phyloP scores from a whole-genome alignment of 2,113 vertebrate genomes.

The Baryphthengus martii region DNA sequence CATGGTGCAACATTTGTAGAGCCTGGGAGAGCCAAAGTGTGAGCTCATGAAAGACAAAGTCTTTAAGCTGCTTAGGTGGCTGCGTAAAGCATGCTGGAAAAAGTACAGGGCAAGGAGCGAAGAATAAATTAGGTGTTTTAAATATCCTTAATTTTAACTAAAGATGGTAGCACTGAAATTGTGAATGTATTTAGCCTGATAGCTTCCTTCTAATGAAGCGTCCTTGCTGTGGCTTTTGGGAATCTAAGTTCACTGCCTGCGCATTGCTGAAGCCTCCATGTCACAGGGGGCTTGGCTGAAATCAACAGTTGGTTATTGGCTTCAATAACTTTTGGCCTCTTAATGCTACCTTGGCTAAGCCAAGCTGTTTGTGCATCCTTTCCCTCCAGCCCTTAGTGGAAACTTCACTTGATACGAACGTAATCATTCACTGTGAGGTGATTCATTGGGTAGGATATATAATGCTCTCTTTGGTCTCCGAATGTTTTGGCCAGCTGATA shows the following conservation, averaged over 20 bases:
- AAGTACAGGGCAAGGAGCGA: not conserved
- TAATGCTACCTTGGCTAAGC: not conserved
- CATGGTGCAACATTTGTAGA: not conserved
- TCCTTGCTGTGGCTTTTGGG: not conserved
- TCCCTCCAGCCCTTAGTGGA: not conserved
- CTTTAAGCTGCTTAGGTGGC: not conserved
- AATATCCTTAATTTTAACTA: not conserved
- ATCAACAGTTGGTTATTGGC: not conserved
- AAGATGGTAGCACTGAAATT: not conserved
- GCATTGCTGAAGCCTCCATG: not conserved
- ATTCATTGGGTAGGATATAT: not conserved
- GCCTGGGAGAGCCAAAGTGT: not conserved
- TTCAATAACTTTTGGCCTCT: not conserved
- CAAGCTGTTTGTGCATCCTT: not conserved
- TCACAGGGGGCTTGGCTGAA: not conserved
- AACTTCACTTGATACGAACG: not conserved
- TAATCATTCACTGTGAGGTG: not conserved
- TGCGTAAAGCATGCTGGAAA: not conserved
- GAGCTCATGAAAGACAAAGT: not conserved
- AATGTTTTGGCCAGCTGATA: conserved; percentile 17
- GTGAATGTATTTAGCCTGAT: not conserved
- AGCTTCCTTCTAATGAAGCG: not conserved
- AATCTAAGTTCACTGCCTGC: not conserved
- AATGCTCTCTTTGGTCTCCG: not conserved
- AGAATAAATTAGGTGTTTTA: not conserved